phyloP scores from a whole-genome alignment of 2,113 vertebrate species.

The Otolemur garnettii region DNA sequence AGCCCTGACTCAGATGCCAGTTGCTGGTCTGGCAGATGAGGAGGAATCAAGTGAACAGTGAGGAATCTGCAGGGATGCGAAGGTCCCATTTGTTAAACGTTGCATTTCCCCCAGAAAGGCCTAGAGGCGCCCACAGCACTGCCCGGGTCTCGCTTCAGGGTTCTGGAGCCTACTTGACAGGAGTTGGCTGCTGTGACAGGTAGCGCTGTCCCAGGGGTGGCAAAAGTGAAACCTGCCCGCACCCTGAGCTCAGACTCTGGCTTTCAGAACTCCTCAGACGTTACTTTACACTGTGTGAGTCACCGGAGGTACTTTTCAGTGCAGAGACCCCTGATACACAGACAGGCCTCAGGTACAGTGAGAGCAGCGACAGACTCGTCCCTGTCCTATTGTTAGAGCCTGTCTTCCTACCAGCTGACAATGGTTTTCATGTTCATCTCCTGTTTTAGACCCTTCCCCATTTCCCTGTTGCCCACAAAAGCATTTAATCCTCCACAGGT shows the following conservation, averaged over 20 bases:
- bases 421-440: background rate
- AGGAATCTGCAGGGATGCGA: background rate
- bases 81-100: background rate
- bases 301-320: background rate
- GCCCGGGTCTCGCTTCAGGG: background rate
- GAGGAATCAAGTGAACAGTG: background rate
- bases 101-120: background rate
- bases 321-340: background rate
- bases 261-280: background rate
- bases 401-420: background rate
- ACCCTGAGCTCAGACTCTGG: background rate
- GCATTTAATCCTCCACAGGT: background rate
- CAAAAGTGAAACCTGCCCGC: background rate
- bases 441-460: background rate
- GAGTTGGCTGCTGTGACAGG: background rate
- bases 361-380: background rate
- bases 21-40: background rate
- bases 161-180: background rate
- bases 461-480: too few species aligned
- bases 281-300: background rate
- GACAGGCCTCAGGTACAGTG: background rate
- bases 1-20: background rate
- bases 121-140: background rate
- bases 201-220: background rate
- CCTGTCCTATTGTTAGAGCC: background rate